These are phyloP conservation scores for Euschistus heros DNA, from an alignment of 1,140 invertebrate species.

Conservation along the genomic window DNA sequence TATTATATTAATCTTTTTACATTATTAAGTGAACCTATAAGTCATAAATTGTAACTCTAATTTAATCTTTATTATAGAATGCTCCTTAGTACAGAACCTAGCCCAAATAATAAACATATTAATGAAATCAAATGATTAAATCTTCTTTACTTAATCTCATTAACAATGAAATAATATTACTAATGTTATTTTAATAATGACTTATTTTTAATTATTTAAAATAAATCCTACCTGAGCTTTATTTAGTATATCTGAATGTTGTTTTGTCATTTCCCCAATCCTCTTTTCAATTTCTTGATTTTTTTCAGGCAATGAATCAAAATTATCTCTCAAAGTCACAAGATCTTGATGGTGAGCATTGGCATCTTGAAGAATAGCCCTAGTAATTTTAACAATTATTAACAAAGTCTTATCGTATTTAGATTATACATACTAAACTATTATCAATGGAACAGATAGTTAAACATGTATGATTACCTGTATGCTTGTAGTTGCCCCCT, in stretches of 20 bases:
- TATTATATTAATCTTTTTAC: too few species aligned
- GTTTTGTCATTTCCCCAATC: slow-evolving; percentile 45
- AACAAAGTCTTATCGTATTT: too few species aligned
- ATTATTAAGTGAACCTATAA: too few species aligned
- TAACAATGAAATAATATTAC: too few species aligned
- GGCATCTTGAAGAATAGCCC: slow-evolving; percentile 74
- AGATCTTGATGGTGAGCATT: slow-evolving; percentile 77
- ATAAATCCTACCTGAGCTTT: slow-evolving; percentile 44
- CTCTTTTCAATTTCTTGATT: slow-evolving; percentile 51
- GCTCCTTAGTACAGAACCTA: too few species aligned
- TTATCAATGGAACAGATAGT: not conserved
- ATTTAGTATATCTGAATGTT: slow-evolving; percentile 53
- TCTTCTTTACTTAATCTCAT: too few species aligned
- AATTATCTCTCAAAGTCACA: slow-evolving; percentile 65
- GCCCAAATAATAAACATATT: too few species aligned
- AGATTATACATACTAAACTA: too few species aligned
- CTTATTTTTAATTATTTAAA: not conserved
- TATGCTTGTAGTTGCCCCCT: slow-evolving; percentile 73
- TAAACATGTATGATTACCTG: slow-evolving; percentile 30
- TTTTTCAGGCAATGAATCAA: slow-evolving; percentile 59
- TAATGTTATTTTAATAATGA: not conserved
- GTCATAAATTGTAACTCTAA: too few species aligned
- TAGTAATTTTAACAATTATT: slow-evolving; percentile 4
- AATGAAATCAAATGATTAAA: too few species aligned
- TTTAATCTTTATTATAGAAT: too few species aligned